Evolutionary conservation across 1,140 invertebrate species (phyloP), one percentile per base, ranked within the genome.

Genomic region (Cotesia glomerata): DNA sequence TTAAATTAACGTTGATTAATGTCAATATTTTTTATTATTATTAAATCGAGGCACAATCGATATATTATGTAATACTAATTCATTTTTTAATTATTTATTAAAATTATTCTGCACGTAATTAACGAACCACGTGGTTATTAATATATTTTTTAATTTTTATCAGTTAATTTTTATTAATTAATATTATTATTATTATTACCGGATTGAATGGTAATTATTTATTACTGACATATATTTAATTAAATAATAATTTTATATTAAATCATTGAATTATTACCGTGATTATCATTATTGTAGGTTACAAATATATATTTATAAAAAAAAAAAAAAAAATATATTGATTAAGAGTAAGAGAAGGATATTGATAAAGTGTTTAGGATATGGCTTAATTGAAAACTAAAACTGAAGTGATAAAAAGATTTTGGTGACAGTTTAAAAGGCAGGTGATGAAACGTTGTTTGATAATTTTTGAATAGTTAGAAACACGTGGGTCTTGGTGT

Each of bases 401-500:
- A 63, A 52, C 63, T 67, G 45, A n/a, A 49, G 45, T 35, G 35
- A 69, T 16, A 71, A 65, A 59, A 52, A 51, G 16, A 66, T 14
- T 51, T 45, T 26, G 34, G 14, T 49, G 65, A 56, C 36, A 14
- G 51, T 64, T 39, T 35, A 70, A 9, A 26, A 34, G 26, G 26
- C 26, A 49, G 14, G 45, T 66, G 54, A 45, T 58, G 62, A 68
- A 71, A 64, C 66, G 76, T 79, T 80, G 73, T 81, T 82, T 79
- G 75, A 81, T 76, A 78, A 81, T 80, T 85, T 85, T 83, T 80
- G 81, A 71, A 80, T 83, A 83, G 78, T 81, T 78, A 78, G 66
- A 58, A 49, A 79, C 68, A 69, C 68, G 68, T 34, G 68, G 52
- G 71, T 52, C 45, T 54, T 49, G 36, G 58, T 52, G 45, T 64